phyloP scores from a whole-genome alignment of 2,888 invertebrate genomes.

The Dendrolimus pini region DNA sequence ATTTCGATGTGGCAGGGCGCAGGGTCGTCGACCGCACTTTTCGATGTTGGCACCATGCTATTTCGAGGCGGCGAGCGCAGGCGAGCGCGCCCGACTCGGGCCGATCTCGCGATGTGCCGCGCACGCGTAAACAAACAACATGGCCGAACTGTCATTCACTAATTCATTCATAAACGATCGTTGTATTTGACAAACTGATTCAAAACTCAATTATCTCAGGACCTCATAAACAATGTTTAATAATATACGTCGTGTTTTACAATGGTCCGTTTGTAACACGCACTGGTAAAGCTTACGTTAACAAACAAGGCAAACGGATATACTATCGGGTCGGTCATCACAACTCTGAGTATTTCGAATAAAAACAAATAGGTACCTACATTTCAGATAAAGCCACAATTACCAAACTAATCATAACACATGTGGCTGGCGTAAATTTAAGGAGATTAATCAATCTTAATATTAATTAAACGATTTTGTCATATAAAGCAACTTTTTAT shows the following conservation, averaged over 20 bases:
- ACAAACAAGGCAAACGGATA: not conserved
- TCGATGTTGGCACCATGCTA: constrained; percentile 65
- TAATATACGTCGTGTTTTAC: not conserved
- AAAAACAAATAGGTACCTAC: too few species aligned
- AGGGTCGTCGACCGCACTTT: constrained; percentile 68
- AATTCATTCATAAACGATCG: constrained; percentile 71
- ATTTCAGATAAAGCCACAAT: too few species aligned
- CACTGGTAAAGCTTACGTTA: not conserved
- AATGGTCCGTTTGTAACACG: not conserved
- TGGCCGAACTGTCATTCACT: constrained; percentile 73
- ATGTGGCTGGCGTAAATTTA: too few species aligned
- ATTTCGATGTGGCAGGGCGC: constrained; percentile 67
- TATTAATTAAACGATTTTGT: too few species aligned
- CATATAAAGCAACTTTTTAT: too few species aligned
- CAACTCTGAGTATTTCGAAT: too few species aligned
- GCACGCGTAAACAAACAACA: constrained; percentile 71
- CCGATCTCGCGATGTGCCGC: constrained; percentile 51
- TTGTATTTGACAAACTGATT: constrained; percentile 60
- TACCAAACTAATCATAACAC: too few species aligned
- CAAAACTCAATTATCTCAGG: constrained; percentile 40
- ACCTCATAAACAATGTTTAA: constrained; percentile 16
- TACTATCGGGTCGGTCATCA: too few species aligned
- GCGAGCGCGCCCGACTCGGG: constrained; percentile 49
- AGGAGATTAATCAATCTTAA: too few species aligned
- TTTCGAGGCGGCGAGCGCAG: constrained; percentile 62